phyloP scores from a whole-genome alignment of 1,140 invertebrate genomes.

The Drosophila prosaltans region DNA sequence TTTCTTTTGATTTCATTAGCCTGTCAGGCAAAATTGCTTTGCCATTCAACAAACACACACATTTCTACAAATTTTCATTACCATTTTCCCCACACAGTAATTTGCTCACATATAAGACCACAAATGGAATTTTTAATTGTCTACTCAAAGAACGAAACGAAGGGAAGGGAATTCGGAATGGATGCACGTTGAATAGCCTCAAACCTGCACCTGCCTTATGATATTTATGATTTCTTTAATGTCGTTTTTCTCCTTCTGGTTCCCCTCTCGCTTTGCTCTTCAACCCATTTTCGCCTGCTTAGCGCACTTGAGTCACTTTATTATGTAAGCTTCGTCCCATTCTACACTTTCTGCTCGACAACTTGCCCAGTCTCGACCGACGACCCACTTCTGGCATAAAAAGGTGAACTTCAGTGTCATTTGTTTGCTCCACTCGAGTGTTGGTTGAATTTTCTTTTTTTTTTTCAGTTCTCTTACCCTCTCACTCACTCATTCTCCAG shows the following conservation, averaged over 20 bases:
- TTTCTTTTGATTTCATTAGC: background rate
- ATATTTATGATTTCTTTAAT: constrained; percentile 57
- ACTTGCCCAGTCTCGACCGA: constrained; percentile 3
- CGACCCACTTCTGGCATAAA: constrained; percentile 42
- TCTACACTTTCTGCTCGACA: background rate
- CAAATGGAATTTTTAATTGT: constrained; percentile 65
- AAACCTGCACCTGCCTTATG: constrained; percentile 9
- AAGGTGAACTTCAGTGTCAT: constrained; percentile 65
- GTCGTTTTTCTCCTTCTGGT: constrained; percentile 16
- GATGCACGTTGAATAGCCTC: background rate
- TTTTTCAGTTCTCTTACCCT: background rate
- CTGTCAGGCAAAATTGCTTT: background rate
- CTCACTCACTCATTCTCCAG: constrained; percentile 24
- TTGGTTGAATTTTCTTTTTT: background rate
- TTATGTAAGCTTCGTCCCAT: constrained; percentile 42
- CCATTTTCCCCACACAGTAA: background rate
- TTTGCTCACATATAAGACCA: constrained; percentile 14
- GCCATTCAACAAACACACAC: background rate
- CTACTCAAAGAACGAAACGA: constrained; percentile 32
- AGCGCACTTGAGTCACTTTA: constrained; percentile 57
- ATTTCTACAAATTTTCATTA: background rate
- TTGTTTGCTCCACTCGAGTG: constrained; percentile 44
- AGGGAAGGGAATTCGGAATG: background rate
- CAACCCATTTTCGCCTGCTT: constrained; percentile 52
- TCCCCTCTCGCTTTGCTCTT: constrained; percentile 6